Base-by-base conservation (phyloP, 2,797 vertebrate genomes). In the Clarias laeviceps region DNA sequence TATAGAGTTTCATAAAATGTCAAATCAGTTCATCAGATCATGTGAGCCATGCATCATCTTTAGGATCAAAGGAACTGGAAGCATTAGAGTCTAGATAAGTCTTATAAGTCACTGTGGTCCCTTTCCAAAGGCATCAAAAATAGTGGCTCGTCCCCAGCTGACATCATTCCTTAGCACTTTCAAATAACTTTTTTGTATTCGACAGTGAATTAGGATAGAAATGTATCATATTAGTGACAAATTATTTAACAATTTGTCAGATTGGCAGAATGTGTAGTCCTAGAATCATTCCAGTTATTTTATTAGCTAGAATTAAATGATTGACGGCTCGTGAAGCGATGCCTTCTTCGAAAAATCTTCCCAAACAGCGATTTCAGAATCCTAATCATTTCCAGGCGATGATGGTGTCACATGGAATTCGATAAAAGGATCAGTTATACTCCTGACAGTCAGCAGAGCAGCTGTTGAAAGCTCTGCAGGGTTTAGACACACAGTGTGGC, bases 11-110 rank as follows among this genome's bases (percentile, higher is more conserved):
- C 40, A 8, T 27, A 45, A 45, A 45, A 45, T 29, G 6, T 54
- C 72, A 74, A 54, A 74, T 74, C 27, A 18, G 15, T 76, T 74
- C n/a, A n/a, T n/a, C n/a, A n/a, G n/a, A n/a, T n/a, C 17, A 73
- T 27, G 15, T 45, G 40, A 6, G 17, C 27, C 45, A 74, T 74
- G 73, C 50, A 56, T 50, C 37, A 45, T 72, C 22, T 73, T 73
- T 2, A 24, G 24, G 34, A 34, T 61, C 18, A 59, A 77, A 57
- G 34, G 29, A 59, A 77, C 29, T 37, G 22, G 32, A 57, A 37
- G 20, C 61, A 40, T n/a, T n/a, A 24, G n/a, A 57, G 22, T 59
- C 29, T 56, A 20, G 24, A 9, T 22, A 64, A 17, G 61, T 64
- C 24, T 24, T 27, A 27, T 24, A 3, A 56, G n/a, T 59, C 18